phyloP scores from a whole-genome alignment of 2,888 invertebrate species.

The Eutolmus rufibarbis region DNA sequence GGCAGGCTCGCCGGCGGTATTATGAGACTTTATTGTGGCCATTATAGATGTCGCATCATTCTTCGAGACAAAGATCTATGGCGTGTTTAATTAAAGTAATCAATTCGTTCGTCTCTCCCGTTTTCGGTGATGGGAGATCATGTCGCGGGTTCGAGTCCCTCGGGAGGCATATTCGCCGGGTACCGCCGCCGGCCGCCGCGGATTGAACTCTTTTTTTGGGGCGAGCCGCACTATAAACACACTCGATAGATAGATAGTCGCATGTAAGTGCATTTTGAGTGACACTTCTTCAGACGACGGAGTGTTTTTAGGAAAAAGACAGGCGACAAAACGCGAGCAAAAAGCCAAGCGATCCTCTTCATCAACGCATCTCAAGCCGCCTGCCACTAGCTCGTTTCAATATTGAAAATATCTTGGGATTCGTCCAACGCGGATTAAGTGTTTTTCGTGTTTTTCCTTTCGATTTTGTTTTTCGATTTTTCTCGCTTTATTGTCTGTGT shows the following conservation, averaged over 20 bases:
- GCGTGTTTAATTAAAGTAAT: conserved; percentile 46
- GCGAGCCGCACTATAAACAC: neutral
- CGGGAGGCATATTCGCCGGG: neutral
- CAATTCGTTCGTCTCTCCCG: conserved; percentile 40
- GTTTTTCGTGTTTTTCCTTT: conserved; percentile 30
- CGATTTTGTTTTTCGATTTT: conserved; percentile 38
- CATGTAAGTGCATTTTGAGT: neutral
- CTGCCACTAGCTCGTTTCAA: neutral
- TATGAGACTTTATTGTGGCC: conserved; percentile 34
- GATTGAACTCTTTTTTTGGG: neutral
- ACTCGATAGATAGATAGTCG: neutral
- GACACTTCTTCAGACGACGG: neutral
- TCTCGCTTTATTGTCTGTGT: conserved; percentile 24
- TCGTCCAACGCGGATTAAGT: conserved; percentile 28
- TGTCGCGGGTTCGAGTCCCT: conserved; percentile 25
- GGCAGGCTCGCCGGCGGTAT: neutral
- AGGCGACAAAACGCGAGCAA: neutral
- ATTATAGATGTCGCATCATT: conserved; percentile 36
- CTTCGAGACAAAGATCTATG: conserved; percentile 42
- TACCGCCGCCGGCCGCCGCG: neutral
- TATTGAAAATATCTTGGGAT: conserved; percentile 34
- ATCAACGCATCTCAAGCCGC: neutral
- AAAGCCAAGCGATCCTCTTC: neutral
- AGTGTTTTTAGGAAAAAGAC: neutral
- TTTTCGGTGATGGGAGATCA: neutral